Evolutionary conservation across 2,888 invertebrate genomes (phyloP), one percentile per base, ranked within the genome.

Genomic region (Drosophila cognata): DNA sequence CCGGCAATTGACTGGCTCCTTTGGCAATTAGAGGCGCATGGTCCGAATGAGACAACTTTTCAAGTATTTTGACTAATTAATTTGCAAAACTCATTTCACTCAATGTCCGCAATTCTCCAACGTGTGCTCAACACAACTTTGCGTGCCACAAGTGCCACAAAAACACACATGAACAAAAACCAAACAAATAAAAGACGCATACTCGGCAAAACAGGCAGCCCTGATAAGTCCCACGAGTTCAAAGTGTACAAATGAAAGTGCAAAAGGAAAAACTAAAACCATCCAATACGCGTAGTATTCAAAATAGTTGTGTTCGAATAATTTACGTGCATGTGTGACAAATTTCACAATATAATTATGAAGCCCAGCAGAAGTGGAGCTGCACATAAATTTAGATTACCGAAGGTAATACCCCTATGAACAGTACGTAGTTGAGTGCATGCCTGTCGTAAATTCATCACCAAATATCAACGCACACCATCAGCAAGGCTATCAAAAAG

Each of bases 331-430:
- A 13, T 13, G 4, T 13, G 36, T 28, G n/a, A 38, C 28, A 41
- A n/a, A 16, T 16, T 21, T 6, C 29, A 28, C 29, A 56, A 55
- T 11, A 56, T 6, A 18, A 29, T 60, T 35, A 21, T 36, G n/a
- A 53, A 10, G 16, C 28, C n/a, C 28, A 28, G 21, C 18, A 31
- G n/a, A 28, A 60, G 62, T 70, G 65, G 62, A 72, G 70, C 52
- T 74, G 69, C 86, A 85, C 86, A 85, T 82, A 85, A 85, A 82
- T 82, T 82, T 71, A 82, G 86, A 82, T 82, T 79, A 82, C 65
- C 56, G 61, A 61, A 68, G 62, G 69, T 67, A 80, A 62, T 52
- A 55, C 55, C 35, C 52, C 29, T 38, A 55, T 55, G 73, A 33
- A 28, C 35, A 46, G n/a, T 55, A 56, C n/a, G 55, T 33, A 48